Evolutionary conservation across 2,797 vertebrate genomes (phyloP).

Genomic region (Chelon auratus): DNA sequence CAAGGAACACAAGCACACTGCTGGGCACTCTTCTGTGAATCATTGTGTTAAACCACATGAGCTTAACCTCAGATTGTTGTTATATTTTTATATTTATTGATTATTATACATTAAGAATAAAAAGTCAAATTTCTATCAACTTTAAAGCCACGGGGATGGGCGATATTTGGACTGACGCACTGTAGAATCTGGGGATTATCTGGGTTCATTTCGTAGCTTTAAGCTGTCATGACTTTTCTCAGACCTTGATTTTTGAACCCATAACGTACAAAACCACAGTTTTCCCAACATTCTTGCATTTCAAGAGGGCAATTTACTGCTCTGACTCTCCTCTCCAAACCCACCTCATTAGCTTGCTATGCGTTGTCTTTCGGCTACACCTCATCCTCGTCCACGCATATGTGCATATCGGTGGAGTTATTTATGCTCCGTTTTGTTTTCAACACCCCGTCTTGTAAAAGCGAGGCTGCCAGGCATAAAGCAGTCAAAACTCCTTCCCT

Average conservation of each 20-base stretch:
- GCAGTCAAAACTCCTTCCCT: slow-evolving; percentile 66
- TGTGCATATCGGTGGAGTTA: slow-evolving; percentile 75
- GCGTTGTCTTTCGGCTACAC: slow-evolving; percentile 33
- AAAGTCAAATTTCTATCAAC: slow-evolving; percentile 22
- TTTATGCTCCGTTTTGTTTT: slow-evolving; percentile 80
- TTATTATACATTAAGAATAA: slow-evolving; percentile 29
- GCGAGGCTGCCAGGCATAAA: slow-evolving; percentile 71
- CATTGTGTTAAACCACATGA: slow-evolving; percentile 19
- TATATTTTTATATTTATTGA: background rate
- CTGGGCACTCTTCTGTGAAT: slow-evolving; percentile 47
- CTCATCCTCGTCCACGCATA: slow-evolving; percentile 54
- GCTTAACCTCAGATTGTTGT: background rate
- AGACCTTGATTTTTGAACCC: slow-evolving; percentile 24
- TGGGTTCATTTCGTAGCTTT: slow-evolving; percentile 9
- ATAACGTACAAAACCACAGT: slow-evolving; percentile 25
- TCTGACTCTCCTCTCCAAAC: slow-evolving; percentile 56
- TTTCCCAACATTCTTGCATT: slow-evolving; percentile 66
- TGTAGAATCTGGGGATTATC: slow-evolving; percentile 39
- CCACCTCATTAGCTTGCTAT: slow-evolving; percentile 52
- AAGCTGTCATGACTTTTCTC: slow-evolving; percentile 35
- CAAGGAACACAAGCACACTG: slow-evolving; percentile 60
- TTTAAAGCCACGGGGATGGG: background rate
- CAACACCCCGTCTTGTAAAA: slow-evolving; percentile 74
- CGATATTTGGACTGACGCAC: slow-evolving; percentile 26
- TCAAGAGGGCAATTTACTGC: slow-evolving; percentile 45